These are phyloP conservation scores for Oscheius sp. DNA, from an alignment of 1,140 invertebrate species.

Conservation along the genomic window DNA sequence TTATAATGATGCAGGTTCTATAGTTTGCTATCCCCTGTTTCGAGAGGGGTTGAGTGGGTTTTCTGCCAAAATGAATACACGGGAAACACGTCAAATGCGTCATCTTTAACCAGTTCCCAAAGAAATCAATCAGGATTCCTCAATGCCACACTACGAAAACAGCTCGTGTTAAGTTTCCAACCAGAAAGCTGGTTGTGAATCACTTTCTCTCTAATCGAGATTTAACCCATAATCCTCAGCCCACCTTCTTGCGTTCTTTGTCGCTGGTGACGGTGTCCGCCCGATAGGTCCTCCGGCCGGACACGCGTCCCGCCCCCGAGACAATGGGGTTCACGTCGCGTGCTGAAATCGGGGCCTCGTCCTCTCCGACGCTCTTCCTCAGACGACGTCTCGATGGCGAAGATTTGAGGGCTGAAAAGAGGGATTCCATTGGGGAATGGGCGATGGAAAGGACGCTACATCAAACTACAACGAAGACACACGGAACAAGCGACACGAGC, in stretches of 20 bases:
- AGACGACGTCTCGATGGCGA: constrained; percentile 7
- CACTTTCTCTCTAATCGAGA: no score
- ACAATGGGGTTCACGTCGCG: background rate
- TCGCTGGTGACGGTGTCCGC: constrained; percentile 1
- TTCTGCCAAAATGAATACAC: no score
- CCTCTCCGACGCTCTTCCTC: constrained; percentile 17
- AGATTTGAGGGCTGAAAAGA: constrained; percentile 25
- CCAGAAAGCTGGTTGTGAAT: no score
- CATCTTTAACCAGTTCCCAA: no score
- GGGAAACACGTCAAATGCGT: no score
- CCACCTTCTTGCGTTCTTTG: background rate
- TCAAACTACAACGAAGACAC: background rate
- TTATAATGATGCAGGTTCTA: no score
- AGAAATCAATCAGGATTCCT: no score
- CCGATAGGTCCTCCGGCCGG: background rate
- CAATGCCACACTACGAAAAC: no score
- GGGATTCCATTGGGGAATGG: background rate
- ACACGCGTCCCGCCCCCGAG: background rate
- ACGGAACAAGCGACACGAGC: background rate
- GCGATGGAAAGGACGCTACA: background rate
- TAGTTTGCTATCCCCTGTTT: no score
- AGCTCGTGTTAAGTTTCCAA: no score
- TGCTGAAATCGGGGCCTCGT: background rate
- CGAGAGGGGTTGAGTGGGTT: no score
- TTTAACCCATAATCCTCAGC: no score